These are phyloP conservation scores for Ranitomeya imitator DNA, from an alignment of 2,113 vertebrate species.

Conservation along the genomic window DNA sequence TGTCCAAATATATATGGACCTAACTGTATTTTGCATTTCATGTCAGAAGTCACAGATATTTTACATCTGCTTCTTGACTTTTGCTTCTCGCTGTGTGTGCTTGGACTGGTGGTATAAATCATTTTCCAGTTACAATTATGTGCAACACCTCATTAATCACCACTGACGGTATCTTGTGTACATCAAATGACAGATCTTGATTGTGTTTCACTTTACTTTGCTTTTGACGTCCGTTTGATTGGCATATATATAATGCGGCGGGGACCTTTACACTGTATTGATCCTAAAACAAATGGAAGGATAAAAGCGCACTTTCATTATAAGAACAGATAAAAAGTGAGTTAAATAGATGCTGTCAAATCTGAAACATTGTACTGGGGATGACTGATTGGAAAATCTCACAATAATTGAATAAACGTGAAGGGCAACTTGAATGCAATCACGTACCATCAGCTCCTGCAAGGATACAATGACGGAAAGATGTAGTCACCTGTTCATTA, in stretches of 20 bases:
- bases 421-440: conserved; percentile 24
- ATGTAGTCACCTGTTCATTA: not conserved
- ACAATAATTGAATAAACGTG: conserved; percentile 30
- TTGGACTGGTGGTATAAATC: not conserved
- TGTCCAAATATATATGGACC: too few species aligned
- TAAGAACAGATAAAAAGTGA: conserved; percentile 15
- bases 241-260: conserved; percentile 35
- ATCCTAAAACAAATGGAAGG: conserved; percentile 49
- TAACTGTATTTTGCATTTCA: not conserved
- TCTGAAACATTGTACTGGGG: not conserved
- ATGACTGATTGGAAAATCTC: conserved; percentile 42
- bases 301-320: conserved; percentile 47
- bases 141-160: conserved; percentile 44
- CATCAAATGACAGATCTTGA: conserved; percentile 30
- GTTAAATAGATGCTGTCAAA: conserved; percentile 33
- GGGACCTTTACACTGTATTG: conserved; percentile 49
- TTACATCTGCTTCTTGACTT: not conserved
- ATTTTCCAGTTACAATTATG: conserved; percentile 26
- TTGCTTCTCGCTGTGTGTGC: not conserved
- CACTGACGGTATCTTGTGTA: conserved; percentile 34
- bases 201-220: conserved; percentile 11
- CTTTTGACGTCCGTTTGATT: conserved; percentile 32
- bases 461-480: not conserved
- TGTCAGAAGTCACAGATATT: not conserved
- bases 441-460: not conserved